A percentile compares a stretch with the other conserved stretches of the same genome.
Evolutionary conservation across 2,797 vertebrate genomes (phyloP).

Genomic region (Hydrolagus colliei): DNA sequence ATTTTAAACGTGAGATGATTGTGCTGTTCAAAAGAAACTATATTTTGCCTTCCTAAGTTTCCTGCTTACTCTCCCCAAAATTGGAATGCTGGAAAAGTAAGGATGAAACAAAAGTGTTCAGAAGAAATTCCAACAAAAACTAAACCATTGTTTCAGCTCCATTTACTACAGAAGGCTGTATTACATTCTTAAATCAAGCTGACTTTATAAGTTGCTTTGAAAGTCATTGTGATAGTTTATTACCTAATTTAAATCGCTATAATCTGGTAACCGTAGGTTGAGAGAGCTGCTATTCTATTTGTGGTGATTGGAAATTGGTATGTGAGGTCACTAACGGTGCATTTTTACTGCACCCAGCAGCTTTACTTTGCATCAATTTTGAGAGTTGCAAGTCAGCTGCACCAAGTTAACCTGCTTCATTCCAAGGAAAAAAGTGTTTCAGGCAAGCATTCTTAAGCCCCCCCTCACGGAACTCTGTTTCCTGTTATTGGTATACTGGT

Average conservation of each 20-base stretch:
- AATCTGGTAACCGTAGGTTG: background rate
- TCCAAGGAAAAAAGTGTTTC: too few relatives aligned
- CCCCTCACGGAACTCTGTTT: too few relatives aligned
- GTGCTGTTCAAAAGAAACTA: background rate
- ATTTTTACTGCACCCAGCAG: too few relatives aligned
- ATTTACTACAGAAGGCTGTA: background rate
- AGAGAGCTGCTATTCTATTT: background rate
- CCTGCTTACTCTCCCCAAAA: background rate
- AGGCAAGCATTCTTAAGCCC: too few relatives aligned
- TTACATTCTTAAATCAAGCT: background rate
- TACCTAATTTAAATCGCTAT: background rate
- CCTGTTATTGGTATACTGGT: too few relatives aligned
- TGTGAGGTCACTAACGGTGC: background rate
- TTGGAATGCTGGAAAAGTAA: background rate
- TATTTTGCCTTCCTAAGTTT: slow-evolving; percentile 1
- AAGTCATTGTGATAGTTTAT: background rate
- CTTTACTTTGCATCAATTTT: too few relatives aligned
- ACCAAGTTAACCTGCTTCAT: too few relatives aligned
- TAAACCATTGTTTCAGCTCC: background rate
- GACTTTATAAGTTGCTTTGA: slow-evolving; percentile 1
- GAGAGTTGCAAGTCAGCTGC: too few relatives aligned
- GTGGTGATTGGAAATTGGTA: background rate
- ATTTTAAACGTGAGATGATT: background rate
- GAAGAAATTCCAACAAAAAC: background rate
- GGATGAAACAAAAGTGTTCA: background rate